These are phyloP conservation scores for Clarias pachynema DNA, from an alignment of 2,797 vertebrate species.

Conservation along the genomic window DNA sequence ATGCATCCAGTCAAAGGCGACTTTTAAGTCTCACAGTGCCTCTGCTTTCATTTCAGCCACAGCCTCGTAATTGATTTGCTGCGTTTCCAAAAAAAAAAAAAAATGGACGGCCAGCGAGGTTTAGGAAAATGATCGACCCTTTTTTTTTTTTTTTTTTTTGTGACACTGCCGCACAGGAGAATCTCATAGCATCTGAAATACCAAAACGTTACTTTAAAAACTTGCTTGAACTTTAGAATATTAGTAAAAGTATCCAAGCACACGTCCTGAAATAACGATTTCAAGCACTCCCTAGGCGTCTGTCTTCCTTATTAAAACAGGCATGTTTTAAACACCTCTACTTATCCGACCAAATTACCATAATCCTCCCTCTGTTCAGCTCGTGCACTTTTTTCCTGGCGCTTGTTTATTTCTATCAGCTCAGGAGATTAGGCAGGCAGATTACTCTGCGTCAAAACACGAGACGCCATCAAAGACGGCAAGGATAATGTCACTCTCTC, in stretches of 20 bases:
- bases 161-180: not conserved
- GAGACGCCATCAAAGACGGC: conserved; percentile 77
- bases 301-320: conserved; percentile 64
- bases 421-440: conserved; percentile 80
- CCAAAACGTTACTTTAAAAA: no score
- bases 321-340: conserved; percentile 73
- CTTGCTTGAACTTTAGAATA: not conserved
- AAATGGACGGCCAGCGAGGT: not conserved
- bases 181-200: not conserved
- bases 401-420: conserved; percentile 84
- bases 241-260: not conserved
- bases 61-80: conserved; percentile 71
- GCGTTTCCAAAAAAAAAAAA: conserved; percentile 21
- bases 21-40: conserved; percentile 60
- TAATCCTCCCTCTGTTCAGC: conserved; percentile 79
- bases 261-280: conserved; percentile 10
- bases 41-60: conserved; percentile 73
- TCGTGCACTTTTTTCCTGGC: conserved; percentile 72
- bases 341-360: conserved; percentile 79
- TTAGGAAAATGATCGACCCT: not conserved
- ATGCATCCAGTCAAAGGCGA: conserved; percentile 76
- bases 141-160: not conserved
- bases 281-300: conserved; percentile 24
- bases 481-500: conserved; percentile 79
- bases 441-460: conserved; percentile 78